phyloP scores from a whole-genome alignment of 1,140 invertebrate genomes.

The Melanaphis sacchari region DNA sequence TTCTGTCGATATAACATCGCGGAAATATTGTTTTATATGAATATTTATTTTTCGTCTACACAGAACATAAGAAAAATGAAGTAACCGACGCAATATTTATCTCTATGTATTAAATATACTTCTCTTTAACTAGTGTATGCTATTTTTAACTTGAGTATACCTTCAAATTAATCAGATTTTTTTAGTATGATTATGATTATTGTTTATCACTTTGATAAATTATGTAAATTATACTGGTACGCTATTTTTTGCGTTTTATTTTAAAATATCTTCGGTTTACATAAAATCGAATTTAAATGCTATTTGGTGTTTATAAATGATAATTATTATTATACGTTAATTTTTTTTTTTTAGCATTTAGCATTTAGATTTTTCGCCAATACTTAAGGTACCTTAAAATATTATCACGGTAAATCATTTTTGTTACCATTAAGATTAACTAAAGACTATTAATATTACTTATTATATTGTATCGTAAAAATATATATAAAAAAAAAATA shows the following conservation, averaged over 20 bases:
- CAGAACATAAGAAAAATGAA: neutral
- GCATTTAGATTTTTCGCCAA: neutral
- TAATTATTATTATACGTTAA: neutral
- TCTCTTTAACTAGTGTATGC: neutral
- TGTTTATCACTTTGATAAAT: neutral
- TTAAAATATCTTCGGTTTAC: neutral
- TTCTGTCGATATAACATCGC: neutral
- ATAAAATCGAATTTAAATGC: neutral
- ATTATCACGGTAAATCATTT: constrained; percentile 12
- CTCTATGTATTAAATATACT: neutral
- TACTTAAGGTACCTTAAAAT: constrained; percentile 37
- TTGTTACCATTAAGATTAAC: constrained; percentile 33
- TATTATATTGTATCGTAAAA: neutral
- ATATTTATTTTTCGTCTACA: neutral
- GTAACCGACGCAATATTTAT: neutral
- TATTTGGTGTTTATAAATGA: neutral
- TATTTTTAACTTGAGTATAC: neutral
- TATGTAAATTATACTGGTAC: neutral
- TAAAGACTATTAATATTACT: constrained; percentile 23
- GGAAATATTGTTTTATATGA: neutral
- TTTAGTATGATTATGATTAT: neutral
- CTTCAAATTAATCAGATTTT: neutral
- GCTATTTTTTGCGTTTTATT: neutral
- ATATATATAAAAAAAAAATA: neutral
- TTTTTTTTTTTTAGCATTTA: neutral